Evolutionary conservation across 1,140 invertebrate genomes (phyloP), one percentile per base, ranked within the genome.

Genomic region (Pararge aegeria): DNA sequence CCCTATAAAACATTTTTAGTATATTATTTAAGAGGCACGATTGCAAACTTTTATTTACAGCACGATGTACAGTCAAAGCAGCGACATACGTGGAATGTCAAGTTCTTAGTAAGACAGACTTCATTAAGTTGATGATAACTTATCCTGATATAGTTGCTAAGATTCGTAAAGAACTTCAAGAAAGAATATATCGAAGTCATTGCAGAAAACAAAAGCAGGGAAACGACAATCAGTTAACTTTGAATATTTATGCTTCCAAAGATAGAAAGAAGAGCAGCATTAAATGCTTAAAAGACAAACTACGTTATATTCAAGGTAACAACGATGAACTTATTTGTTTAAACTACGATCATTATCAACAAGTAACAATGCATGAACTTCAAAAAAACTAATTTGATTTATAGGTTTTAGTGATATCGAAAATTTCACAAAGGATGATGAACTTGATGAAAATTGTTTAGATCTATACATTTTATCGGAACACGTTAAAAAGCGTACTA

Each of bases 31-130:
- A 40, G 5, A 16, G 42, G 12, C 27, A 49, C 48, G 40, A 49
- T 49, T 30, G 44, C 21, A 49, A 57, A 50, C 29, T 49, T 58
- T 56, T n/a, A 34, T 57, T 80, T 66, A 58, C 71, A 81, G 85
- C 87, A 5, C 77, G 87, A 57, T 88, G 84, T 48, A 89, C 87
- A 24, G 84, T 90, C 16, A 87, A 88, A 78, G 87, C 87, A 5
- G 86, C 88, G 12, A 83, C 84, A 2, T 89, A 89, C 46, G 84
- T 86, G 5, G 89, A 90, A 74, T 87, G 88, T 51, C 87, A 89
- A 78, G 76, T 90, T 4, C 65, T 90, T 29, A 75, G 80, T 52
- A 89, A 89, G 57, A 79, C 75, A 2, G 78, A 83, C 55, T 90
- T 90, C 53, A 81, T 87, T 52, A 80, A 75, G 67, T 61, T 83